Conservation (phyloP, 92 coral and sea anemone species). For the Epizoanthus scotinus region DNA sequence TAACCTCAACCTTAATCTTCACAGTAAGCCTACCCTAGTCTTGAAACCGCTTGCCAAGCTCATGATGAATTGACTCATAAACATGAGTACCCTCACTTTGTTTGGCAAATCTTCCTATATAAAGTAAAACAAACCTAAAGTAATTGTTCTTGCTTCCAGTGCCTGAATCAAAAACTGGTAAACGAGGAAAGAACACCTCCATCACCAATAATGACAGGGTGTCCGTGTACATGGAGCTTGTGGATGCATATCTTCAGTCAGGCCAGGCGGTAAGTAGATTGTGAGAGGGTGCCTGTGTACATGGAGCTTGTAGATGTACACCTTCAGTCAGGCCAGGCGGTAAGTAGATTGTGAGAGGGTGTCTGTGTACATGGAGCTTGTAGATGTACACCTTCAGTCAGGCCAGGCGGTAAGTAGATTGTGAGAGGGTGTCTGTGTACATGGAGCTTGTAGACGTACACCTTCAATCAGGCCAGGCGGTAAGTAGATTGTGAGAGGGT, state of each 20-base stretch:
- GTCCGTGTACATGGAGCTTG: constrained; percentile 93
- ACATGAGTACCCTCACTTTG: background rate
- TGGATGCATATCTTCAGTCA: constrained; percentile 87
- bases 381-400: constrained; percentile 74
- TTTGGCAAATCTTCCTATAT: background rate
- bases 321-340: constrained; percentile 75
- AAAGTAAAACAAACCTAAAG: no score
- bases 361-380: constrained; percentile 77
- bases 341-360: constrained; percentile 74
- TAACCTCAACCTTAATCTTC: no score
- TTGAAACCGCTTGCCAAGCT: no score
- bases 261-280: constrained; percentile 74
- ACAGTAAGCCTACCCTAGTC: no score
- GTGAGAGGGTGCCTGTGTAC: constrained; percentile 86
- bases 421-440: constrained; percentile 86
- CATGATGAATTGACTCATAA: background rate
- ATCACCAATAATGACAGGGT: constrained; percentile 87
- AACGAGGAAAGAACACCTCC: constrained; percentile 59
- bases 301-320: constrained; percentile 85
- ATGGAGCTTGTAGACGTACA: constrained; percentile 84
- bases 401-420: constrained; percentile 64
- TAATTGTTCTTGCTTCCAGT: constrained; percentile 7
- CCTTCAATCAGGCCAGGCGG: constrained; percentile 74
- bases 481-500: constrained; percentile 72
- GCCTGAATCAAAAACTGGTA: constrained; percentile 56